A percentile compares a stretch with the other conserved stretches of the same genome.
phyloP scores from a whole-genome alignment of 2,113 vertebrate species.

The Rhynchomys soricoides region DNA sequence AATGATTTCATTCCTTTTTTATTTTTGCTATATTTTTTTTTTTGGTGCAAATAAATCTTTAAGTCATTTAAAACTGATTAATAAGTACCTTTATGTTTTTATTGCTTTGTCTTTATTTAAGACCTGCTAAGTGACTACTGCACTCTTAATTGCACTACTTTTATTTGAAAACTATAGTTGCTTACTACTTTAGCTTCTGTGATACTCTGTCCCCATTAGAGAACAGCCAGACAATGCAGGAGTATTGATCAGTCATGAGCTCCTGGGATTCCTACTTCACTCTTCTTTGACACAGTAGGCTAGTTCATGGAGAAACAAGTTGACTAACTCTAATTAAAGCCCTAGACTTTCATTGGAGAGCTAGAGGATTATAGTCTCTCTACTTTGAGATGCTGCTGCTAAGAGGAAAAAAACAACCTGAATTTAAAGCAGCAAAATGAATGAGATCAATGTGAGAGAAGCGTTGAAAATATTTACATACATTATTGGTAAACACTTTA shows the following conservation, averaged over 20 bases:
- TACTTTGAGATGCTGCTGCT: neutral
- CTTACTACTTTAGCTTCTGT: neutral
- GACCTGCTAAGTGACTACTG: neutral
- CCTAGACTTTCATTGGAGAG: conserved; percentile 21
- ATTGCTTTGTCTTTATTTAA: neutral
- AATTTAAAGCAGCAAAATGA: neutral
- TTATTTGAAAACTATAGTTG: neutral
- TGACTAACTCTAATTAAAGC: conserved; percentile 32
- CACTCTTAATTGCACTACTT: neutral
- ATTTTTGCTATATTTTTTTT: neutral
- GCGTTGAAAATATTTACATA: neutral
- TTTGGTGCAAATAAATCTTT: neutral
- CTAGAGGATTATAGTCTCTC: neutral
- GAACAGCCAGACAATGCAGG: neutral
- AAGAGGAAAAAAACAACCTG: neutral
- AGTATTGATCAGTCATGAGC: neutral
- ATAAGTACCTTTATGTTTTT: conserved; percentile 1
- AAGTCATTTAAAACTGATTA: neutral
- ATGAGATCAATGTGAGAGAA: neutral
- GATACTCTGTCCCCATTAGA: neutral
- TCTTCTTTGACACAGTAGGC: neutral
- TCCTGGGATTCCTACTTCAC: neutral
- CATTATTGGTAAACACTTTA: neutral
- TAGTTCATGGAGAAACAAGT: conserved; percentile 19
- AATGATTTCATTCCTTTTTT: neutral